Evolutionary conservation across 2,888 invertebrate species (phyloP), one percentile per base, ranked within the genome.

Genomic region (Spicauda simplicius): DNA sequence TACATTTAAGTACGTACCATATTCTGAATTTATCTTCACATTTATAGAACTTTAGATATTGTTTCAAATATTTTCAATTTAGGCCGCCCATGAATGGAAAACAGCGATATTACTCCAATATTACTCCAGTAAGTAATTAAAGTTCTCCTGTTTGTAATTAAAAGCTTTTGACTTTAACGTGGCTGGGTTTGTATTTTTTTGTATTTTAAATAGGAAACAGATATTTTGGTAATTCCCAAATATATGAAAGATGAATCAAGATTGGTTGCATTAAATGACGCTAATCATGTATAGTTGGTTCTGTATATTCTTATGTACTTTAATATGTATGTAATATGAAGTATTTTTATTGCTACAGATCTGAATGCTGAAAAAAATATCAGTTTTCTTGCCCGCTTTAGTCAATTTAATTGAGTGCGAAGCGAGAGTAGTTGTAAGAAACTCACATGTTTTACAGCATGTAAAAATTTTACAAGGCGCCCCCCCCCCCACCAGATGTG

Each of bases 121-220:
- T 62, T 63, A 63, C 55, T 45, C 55, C 16, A 18, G 55, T 55
- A 63, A 14, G 55, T 55, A 63, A 54, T 55, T 63, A 63, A 55
- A 55, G 30, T 41, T 41, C 53, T 62, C 37, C 37, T 53, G 30
- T 55, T 55, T 25, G 53, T 62, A 45, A 55, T 55, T 54, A 62
- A 63, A 55, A 55, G 30, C 30, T 63, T 45, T 63, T 63, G 62
- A 55, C 25, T 55, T n/a, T 55, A 55, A 55, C 12, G 25, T n/a
- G 19, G 19, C 33, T 33, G 11, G 52, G 14, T 37, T 50, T 5
- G 30, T 25, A 5, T 45, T 48, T 60, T 60, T 59, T 50, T 60
- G 18, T 8, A 18, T 48, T 48, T 48, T 59, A 59, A 57, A 59
- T 59, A 59, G 45, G 6, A 41, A 45, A 48, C 25, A 48, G 14